These are phyloP conservation scores for Aleadryas rufinucha DNA, from an alignment of 2,113 vertebrate species.

Conservation along the genomic window DNA sequence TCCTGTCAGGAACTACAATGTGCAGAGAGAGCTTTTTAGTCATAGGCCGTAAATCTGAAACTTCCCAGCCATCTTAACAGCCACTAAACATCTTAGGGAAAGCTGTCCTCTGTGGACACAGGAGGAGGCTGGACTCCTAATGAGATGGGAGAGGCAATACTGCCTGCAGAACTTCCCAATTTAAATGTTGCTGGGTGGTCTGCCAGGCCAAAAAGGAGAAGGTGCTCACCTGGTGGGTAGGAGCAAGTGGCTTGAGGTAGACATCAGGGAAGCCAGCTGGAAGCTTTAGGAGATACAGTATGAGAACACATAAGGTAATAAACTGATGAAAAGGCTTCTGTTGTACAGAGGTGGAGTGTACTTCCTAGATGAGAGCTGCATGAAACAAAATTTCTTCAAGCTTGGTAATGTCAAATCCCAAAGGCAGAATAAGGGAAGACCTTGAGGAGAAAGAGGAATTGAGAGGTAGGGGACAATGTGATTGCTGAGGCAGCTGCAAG, in stretches of 20 bases:
- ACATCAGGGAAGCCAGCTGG: background rate
- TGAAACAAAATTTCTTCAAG: background rate
- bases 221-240: background rate
- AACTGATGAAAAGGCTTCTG: background rate
- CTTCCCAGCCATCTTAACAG: background rate
- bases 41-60: background rate
- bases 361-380: background rate
- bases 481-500: background rate
- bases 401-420: background rate
- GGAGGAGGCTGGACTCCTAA: background rate
- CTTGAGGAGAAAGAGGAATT: background rate
- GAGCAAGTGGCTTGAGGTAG: background rate
- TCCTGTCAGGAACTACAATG: background rate
- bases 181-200: background rate
- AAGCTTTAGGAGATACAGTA: background rate
- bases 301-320: background rate
- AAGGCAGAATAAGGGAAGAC: background rate
- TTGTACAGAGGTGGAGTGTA: background rate
- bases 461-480: background rate
- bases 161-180: accelerated
- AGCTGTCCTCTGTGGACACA: background rate
- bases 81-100: background rate
- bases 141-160: background rate
- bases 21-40: background rate
- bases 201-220: background rate